These are phyloP conservation scores for Chrysolina oricalcia DNA, from an alignment of 2,888 invertebrate genomes.

Conservation along the genomic window DNA sequence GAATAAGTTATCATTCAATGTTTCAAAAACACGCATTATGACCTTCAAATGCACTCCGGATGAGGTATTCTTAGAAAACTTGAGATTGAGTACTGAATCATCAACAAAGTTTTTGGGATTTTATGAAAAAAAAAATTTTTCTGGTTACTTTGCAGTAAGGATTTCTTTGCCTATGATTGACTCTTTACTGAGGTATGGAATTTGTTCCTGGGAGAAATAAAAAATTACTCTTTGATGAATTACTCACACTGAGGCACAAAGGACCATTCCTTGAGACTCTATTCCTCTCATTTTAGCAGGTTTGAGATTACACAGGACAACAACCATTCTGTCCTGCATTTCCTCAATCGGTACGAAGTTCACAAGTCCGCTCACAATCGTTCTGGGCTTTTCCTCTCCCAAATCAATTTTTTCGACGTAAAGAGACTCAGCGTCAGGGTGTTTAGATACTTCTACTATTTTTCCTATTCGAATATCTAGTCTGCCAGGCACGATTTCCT, in stretches of 20 bases:
- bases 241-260: slow-evolving; percentile 87
- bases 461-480: slow-evolving; percentile 92
- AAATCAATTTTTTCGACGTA: slow-evolving; percentile 95
- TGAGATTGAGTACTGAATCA: too few species aligned
- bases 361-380: slow-evolving; percentile 91
- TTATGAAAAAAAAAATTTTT: too few species aligned
- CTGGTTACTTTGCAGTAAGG: too few species aligned
- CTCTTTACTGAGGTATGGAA: too few species aligned
- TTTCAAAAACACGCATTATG: too few species aligned
- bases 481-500: slow-evolving; percentile 81
- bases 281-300: slow-evolving; percentile 96
- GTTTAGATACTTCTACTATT: slow-evolving; percentile 86
- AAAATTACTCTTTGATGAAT: background rate
- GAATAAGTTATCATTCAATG: too few species aligned
- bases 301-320: slow-evolving; percentile 96
- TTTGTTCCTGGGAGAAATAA: too few species aligned
- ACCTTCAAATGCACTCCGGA: too few species aligned
- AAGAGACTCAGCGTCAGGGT: slow-evolving; percentile 93
- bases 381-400: slow-evolving; percentile 83
- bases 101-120: too few species aligned
- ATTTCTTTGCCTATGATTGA: too few species aligned
- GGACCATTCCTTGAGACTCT: slow-evolving; percentile 93
- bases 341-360: slow-evolving; percentile 92
- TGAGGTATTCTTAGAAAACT: too few species aligned
- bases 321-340: slow-evolving; percentile 91